Evolutionary conservation across 2,113 vertebrate species (phyloP).

Genomic region (Lethenteron reissneri): DNA sequence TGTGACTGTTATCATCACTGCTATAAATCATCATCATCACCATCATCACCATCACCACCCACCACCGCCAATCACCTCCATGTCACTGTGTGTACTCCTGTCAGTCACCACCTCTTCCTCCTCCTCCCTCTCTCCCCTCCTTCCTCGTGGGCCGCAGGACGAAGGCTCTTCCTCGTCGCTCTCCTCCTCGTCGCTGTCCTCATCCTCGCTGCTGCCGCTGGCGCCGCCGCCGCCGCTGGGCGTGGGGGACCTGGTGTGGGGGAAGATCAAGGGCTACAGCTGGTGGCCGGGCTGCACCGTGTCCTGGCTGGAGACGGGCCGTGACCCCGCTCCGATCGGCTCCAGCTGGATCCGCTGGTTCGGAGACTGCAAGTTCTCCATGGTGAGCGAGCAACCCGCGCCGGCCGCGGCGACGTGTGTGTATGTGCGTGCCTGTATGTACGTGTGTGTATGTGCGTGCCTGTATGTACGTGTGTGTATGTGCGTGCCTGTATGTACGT

Average conservation of each 20-base stretch:
- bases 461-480: not conserved
- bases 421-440: too few relatives aligned
- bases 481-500: not conserved
- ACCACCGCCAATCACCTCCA: not conserved
- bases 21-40: too few relatives aligned
- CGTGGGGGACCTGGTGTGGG: constrained; percentile 79
- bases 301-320: constrained; percentile 53
- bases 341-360: constrained; percentile 99
- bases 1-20: too few relatives aligned
- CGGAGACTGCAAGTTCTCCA: constrained; percentile 79
- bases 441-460: not conserved
- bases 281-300: constrained; percentile 93
- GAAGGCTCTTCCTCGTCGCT: not conserved
- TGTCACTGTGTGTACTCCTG: not conserved
- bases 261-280: constrained; percentile 84
- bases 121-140: not conserved
- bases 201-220: not conserved
- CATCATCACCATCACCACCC: too few relatives aligned
- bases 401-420: too few relatives aligned
- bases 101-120: not conserved
- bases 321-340: constrained; percentile 50
- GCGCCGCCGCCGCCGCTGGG: constrained; percentile 12
- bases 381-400: constrained; percentile 30
- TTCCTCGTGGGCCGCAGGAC: not conserved
- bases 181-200: not conserved